Evolutionary conservation across 2,797 vertebrate genomes (phyloP).

Genomic region (Sebastes hubbsi): DNA sequence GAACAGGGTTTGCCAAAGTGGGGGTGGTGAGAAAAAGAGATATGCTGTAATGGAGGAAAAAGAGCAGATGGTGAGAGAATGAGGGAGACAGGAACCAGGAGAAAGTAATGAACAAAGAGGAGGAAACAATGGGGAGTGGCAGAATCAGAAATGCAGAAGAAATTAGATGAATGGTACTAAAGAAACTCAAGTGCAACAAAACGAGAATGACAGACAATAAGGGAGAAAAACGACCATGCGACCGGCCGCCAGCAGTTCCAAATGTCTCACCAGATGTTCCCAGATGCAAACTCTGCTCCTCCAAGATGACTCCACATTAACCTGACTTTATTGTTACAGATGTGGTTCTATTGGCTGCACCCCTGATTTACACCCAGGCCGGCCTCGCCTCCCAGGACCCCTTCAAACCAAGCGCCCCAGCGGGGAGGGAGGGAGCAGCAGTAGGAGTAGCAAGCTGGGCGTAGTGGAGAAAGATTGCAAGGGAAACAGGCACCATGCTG

Average conservation of each 20-base stretch:
- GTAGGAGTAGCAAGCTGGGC: constrained; percentile 40
- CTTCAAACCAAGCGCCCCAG: constrained; percentile 49
- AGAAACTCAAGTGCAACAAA: background rate
- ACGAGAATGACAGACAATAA: constrained; percentile 33
- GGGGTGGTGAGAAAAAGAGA: constrained; percentile 32
- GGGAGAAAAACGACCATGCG: constrained; percentile 40
- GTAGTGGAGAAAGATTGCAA: constrained; percentile 49
- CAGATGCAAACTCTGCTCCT: constrained; percentile 59
- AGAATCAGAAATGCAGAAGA: background rate
- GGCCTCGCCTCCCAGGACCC: constrained; percentile 49
- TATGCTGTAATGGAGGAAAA: constrained; percentile 18
- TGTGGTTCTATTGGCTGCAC: constrained; percentile 70
- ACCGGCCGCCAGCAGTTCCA: constrained; percentile 50
- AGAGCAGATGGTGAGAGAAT: constrained; percentile 48
- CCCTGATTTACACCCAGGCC: constrained; percentile 71
- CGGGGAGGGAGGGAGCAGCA: constrained; percentile 39
- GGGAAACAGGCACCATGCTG: constrained; percentile 53
- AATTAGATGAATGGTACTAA: constrained; percentile 31
- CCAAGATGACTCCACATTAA: constrained; percentile 66
- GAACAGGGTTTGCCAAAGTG: constrained; percentile 38
- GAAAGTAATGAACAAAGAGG: background rate
- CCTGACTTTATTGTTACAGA: constrained; percentile 80
- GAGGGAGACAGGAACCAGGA: constrained; percentile 26
- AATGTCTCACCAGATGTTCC: constrained; percentile 80
- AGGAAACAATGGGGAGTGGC: background rate